Evolutionary conservation across 2,113 vertebrate species (phyloP), one percentile per base, ranked within the genome.

Genomic region (Neogobius melanostomus): DNA sequence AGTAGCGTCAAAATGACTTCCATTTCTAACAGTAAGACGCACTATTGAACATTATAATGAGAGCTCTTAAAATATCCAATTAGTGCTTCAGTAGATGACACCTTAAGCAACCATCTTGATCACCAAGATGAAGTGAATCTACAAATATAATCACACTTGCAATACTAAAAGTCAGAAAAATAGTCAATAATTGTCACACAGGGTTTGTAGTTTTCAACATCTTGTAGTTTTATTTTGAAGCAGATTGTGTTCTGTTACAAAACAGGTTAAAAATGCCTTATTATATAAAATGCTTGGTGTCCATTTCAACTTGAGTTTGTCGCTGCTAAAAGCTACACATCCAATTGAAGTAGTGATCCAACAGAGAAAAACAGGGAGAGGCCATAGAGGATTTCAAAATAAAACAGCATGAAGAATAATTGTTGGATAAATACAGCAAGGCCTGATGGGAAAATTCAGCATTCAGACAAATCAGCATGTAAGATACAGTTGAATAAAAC

Each of bases 401-500:
- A 56, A 56, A 62, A 36, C 28, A 72, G 47, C 5, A 69, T 74
- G 75, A 11, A n/a, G 50, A 74, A 79, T 12, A 12, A 63, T 43
- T 11, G 64, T 11, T 70, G 46, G 68, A 74, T 76, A 77, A 81
- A 71, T 67, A 36, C 76, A 61, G 1, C 51, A 66, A 64, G 71
- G 69, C 68, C 73, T 79, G 62, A 74, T 64, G 57, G 64, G 71
- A 51, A 36, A 49, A 36, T 66, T 68, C 64, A 69, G 60, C 0
- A 51, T 76, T 36, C 28, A 48, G 21, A 64, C 66, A 72, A 75
- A 66, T 64, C 81, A 84, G 80, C 73, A 82, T 71, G 44, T 64
- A 87, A 61, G 44, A 44, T n/a, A 61, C 5, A n/a, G 59, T 61
- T 61, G 59, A 44, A 61, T 61, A 61, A 85, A 90, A 87, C 49